Conservation (phyloP, 2,888 invertebrate species). For the Onchidella celtica region DNA sequence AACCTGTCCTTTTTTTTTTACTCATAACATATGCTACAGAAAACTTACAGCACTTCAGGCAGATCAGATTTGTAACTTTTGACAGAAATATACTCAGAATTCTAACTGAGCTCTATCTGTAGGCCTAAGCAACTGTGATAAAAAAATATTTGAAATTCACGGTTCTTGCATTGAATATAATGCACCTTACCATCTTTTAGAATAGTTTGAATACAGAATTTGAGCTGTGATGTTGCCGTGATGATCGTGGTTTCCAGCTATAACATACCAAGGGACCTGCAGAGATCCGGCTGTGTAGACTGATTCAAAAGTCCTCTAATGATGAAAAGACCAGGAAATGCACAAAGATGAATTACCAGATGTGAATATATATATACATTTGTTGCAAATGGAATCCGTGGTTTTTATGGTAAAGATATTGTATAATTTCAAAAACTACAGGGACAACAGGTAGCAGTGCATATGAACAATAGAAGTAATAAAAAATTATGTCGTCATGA, state of each 20-base stretch:
- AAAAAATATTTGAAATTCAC: too few relatives aligned
- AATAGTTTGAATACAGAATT: conserved; percentile 78
- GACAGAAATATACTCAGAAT: too few relatives aligned
- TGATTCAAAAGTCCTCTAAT: conserved; percentile 80
- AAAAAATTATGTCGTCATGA: background rate
- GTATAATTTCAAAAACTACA: too few relatives aligned
- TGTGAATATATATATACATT: too few relatives aligned
- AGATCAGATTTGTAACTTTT: too few relatives aligned
- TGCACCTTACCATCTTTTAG: conserved; percentile 75
- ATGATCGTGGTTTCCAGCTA: conserved; percentile 83
- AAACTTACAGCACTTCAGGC: too few relatives aligned
- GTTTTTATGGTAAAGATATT: background rate
- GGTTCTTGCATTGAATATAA: background rate
- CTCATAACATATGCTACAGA: too few relatives aligned
- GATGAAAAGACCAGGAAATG: conserved; percentile 4
- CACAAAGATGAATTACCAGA: background rate
- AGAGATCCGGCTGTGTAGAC: conserved; percentile 76
- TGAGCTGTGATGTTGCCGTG: conserved; percentile 82
- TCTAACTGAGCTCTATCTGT: too few relatives aligned
- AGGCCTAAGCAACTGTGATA: too few relatives aligned
- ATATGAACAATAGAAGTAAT: background rate
- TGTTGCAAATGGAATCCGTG: background rate
- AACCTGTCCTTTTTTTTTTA: too few relatives aligned
- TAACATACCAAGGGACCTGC: conserved; percentile 80
- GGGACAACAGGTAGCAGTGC: too few relatives aligned